Evolutionary conservation across 2,797 vertebrate species (phyloP).

Genomic region (Myripristis murdjan): DNA sequence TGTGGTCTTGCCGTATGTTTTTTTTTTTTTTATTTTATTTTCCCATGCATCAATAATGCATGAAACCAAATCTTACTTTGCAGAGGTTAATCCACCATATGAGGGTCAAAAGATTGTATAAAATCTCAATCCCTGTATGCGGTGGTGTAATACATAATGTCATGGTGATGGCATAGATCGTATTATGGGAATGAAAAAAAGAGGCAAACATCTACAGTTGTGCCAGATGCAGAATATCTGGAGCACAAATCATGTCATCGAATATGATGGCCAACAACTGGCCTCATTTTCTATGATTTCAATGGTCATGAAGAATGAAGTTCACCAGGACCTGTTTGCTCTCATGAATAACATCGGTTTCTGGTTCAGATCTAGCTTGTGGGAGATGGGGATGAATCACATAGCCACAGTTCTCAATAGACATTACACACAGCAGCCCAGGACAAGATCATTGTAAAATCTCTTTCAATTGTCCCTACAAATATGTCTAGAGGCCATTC

Average conservation of each 20-base stretch:
- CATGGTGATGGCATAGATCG: conserved; percentile 18
- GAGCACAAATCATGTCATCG: conserved; percentile 23
- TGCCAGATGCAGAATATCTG: conserved; percentile 40
- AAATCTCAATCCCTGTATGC: conserved; percentile 18
- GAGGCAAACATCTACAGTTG: conserved; percentile 7
- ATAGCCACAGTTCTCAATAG: conserved; percentile 2
- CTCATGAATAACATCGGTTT: conserved; percentile 15
- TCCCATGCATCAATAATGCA: background rate
- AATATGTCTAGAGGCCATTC: conserved; percentile 56
- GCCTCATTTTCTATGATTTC: conserved; percentile 25
- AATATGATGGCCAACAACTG: conserved; percentile 51
- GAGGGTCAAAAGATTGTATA: conserved; percentile 6
- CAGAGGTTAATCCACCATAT: conserved; percentile 22
- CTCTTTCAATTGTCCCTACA: conserved; percentile 23
- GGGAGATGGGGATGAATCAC: conserved; percentile 33
- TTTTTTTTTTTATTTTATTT: conserved; percentile 9
- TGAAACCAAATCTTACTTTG: background rate
- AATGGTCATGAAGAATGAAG: conserved; percentile 29
- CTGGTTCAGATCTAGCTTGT: conserved; percentile 26
- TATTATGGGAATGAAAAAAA: conserved; percentile 29
- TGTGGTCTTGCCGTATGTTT: background rate
- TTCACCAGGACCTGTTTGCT: conserved; percentile 32
- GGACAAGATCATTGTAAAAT: conserved; percentile 48
- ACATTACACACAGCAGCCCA: conserved; percentile 14
- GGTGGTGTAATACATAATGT: conserved; percentile 18